Conservation (phyloP, 1,140 invertebrate genomes). For the Drosophila mojavensis region DNA sequence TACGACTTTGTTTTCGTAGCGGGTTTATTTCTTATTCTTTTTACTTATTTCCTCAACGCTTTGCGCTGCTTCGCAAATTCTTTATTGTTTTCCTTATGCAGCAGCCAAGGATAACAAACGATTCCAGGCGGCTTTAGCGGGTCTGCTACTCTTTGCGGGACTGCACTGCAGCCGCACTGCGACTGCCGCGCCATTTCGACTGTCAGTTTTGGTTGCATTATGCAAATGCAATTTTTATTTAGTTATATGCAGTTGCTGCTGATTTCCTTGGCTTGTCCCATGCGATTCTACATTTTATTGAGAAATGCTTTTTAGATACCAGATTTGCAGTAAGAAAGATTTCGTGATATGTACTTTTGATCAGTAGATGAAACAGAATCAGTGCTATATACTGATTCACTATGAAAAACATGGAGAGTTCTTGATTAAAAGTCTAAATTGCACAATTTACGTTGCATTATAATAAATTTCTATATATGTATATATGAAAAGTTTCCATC, state of each 20-base stretch:
- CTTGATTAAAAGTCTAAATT: too few species aligned
- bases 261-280: background rate
- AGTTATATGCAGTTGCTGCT: background rate
- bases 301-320: background rate
- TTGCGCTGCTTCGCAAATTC: conserved; percentile 48
- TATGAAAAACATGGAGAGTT: too few species aligned
- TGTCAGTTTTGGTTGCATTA: conserved; percentile 77
- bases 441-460: too few species aligned
- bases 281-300: background rate
- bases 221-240: conserved; percentile 72
- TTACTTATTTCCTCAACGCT: conserved; percentile 40
- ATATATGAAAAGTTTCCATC: too few species aligned
- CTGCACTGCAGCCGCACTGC: background rate
- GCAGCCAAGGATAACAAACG: conserved; percentile 56
- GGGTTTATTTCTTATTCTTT: conserved; percentile 68
- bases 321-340: too few species aligned
- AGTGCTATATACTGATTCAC: too few species aligned
- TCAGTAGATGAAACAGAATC: too few species aligned
- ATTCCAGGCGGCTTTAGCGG: background rate
- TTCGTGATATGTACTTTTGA: too few species aligned
- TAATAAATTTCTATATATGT: too few species aligned
- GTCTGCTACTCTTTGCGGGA: background rate
- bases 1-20: conserved; percentile 81
- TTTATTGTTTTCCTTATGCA: conserved; percentile 65
- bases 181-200: conserved; percentile 31